Conservation (phyloP, 2,113 vertebrate genomes). For the Mystacornis crossleyi region DNA sequence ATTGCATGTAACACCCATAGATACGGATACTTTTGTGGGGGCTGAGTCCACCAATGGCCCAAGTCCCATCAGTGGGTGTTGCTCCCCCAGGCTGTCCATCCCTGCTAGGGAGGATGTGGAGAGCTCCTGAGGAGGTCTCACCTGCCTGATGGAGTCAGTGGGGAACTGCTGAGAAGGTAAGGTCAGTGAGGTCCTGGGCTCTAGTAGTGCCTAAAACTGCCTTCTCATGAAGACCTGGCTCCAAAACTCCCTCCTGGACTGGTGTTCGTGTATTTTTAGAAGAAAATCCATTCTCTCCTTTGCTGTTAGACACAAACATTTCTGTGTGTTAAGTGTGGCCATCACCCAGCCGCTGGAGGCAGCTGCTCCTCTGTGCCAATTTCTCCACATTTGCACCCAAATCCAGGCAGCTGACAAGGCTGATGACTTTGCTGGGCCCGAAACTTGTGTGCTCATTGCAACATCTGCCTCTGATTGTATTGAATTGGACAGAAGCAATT, state of each 20-base stretch:
- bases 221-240: background rate
- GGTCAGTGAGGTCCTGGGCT: background rate
- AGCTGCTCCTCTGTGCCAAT: background rate
- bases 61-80: background rate
- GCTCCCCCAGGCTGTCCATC: background rate
- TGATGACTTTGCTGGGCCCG: background rate
- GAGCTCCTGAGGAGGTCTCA: background rate
- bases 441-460: background rate
- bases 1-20: background rate
- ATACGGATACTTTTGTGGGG: fast-evolving
- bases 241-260: background rate
- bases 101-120: background rate
- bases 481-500: background rate
- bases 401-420: background rate
- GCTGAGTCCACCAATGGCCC: background rate
- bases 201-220: background rate
- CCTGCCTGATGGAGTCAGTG: background rate
- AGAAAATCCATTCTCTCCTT: background rate
- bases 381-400: background rate
- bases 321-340: background rate
- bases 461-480: background rate
- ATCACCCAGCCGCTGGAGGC: background rate
- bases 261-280: background rate
- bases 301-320: background rate
- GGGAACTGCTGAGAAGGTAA: background rate